Evolutionary conservation across 2,797 vertebrate genomes (phyloP).

Genomic region (Pipistrellus nathusii): DNA sequence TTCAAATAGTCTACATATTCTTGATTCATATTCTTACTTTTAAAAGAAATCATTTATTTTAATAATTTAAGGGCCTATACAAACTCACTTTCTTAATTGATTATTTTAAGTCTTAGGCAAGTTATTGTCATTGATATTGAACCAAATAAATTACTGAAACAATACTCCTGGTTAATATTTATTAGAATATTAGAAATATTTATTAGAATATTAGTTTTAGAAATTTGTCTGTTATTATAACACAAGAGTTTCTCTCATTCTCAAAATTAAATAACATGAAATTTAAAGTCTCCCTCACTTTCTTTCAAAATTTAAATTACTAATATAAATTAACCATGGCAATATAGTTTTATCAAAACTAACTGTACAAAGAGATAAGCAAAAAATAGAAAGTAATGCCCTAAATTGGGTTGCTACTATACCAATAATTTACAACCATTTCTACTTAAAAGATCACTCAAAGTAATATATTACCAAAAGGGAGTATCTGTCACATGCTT

Average conservation of each 20-base stretch:
- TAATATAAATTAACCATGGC: neutral
- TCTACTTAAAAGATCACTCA: neutral
- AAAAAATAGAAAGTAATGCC: neutral
- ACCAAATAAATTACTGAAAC: neutral
- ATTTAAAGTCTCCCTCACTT: neutral
- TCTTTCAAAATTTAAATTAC: slow-evolving; percentile 28
- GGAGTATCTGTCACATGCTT: neutral
- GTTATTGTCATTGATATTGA: neutral
- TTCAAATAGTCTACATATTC: neutral
- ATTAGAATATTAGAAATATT: neutral
- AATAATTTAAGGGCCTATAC: neutral
- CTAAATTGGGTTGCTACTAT: neutral
- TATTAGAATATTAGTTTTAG: neutral
- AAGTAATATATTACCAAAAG: neutral
- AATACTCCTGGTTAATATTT: neutral
- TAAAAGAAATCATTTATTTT: neutral
- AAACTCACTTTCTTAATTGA: slow-evolving; percentile 7
- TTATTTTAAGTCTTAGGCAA: slow-evolving; percentile 18
- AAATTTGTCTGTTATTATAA: neutral
- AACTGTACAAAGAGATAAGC: neutral
- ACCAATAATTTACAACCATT: neutral
- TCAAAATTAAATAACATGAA: slow-evolving; percentile 16
- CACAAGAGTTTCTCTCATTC: neutral
- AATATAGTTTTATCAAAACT: neutral
- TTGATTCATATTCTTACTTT: neutral